Conservation (phyloP, 2,113 vertebrate genomes). For the Nothoprocta pentlandii region DNA sequence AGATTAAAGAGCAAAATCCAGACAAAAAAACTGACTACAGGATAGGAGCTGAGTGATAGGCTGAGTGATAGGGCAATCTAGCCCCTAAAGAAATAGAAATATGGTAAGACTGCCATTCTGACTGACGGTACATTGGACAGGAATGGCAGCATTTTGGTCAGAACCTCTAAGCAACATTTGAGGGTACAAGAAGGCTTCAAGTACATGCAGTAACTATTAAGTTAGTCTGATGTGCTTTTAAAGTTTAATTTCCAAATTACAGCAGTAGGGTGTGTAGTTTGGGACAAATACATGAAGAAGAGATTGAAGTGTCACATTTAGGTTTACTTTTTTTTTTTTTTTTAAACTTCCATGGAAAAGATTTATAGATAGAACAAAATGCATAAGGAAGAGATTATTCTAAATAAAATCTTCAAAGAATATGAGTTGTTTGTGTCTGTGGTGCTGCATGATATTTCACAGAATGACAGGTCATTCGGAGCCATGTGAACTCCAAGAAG, state of each 20-base stretch:
- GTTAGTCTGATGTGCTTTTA: background rate
- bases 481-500: conserved; percentile 60
- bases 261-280: conserved; percentile 5
- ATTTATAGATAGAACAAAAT: conserved; percentile 59
- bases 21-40: background rate
- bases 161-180: background rate
- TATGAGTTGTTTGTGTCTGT: conserved; percentile 57
- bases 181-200: background rate
- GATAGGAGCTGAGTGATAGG: background rate
- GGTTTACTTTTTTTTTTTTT: conserved; percentile 39
- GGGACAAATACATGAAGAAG: conserved; percentile 29
- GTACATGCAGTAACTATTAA: background rate
- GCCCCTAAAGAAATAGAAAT: background rate
- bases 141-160: background rate
- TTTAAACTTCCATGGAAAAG: conserved; percentile 26
- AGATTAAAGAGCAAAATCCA: conserved; percentile 19
- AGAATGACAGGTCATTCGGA: conserved; percentile 58
- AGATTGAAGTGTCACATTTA: background rate
- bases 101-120: background rate
- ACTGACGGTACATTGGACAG: background rate
- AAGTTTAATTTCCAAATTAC: conserved; percentile 30
- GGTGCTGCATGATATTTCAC: conserved; percentile 50
- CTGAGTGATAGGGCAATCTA: background rate
- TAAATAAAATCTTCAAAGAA: conserved; percentile 51
- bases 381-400: conserved; percentile 72